Conservation (phyloP, 2,113 vertebrate genomes). For the Syngnathus scovelli region DNA sequence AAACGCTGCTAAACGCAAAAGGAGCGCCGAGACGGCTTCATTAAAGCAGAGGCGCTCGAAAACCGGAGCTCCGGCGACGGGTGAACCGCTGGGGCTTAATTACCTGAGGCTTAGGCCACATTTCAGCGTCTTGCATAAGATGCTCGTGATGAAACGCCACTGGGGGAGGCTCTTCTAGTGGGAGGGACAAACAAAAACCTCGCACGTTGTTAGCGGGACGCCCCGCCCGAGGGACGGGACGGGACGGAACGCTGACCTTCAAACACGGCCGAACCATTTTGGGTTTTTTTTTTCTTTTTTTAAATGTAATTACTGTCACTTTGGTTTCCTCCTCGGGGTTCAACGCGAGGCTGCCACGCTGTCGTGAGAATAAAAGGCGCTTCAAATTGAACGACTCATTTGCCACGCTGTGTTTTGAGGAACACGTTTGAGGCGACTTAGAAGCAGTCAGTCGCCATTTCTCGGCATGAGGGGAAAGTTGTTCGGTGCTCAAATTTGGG, state of each 20-base stretch:
- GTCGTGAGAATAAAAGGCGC: slow-evolving; percentile 28
- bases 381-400: slow-evolving; percentile 41
- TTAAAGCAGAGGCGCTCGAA: neutral
- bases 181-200: slow-evolving; percentile 51
- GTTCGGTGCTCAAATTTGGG: slow-evolving; percentile 13
- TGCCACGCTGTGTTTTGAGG: slow-evolving; percentile 53
- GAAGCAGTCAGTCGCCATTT: slow-evolving; percentile 52
- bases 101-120: slow-evolving; percentile 73
- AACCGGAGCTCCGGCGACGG: neutral
- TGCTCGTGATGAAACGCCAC: slow-evolving; percentile 79
- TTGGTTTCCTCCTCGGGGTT: slow-evolving; percentile 5
- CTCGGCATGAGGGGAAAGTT: slow-evolving; percentile 32
- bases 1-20: neutral
- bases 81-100: slow-evolving; percentile 81
- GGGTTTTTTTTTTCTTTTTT: slow-evolving; percentile 10
- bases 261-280: slow-evolving; percentile 35
- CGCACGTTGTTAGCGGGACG: slow-evolving; percentile 48
- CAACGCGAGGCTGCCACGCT: slow-evolving; percentile 18
- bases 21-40: neutral
- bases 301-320: slow-evolving; percentile 29
- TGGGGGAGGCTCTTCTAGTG: slow-evolving; percentile 59
- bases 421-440: slow-evolving; percentile 28
- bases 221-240: slow-evolving; percentile 39
- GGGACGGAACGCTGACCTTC: slow-evolving; percentile 46
- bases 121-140: slow-evolving; percentile 89